Base-by-base conservation (phyloP, 2,888 invertebrate genomes). In the Pyrochroa serraticornis region DNA sequence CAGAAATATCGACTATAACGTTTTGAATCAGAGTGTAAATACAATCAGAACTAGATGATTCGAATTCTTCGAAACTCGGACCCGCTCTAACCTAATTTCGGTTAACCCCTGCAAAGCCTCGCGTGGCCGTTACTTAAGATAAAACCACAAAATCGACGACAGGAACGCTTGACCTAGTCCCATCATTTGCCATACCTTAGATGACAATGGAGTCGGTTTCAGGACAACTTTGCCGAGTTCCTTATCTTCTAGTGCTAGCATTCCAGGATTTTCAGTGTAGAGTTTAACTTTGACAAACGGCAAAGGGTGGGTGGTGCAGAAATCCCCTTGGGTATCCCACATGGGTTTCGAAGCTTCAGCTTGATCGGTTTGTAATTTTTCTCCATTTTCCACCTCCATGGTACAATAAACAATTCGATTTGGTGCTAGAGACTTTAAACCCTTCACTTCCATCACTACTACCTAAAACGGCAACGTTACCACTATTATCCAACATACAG, bases 311-410 rank as follows among this genome's bases (percentile, higher is more conserved):
- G 95, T 96, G 49, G 98, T 99, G 68, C 95, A 93, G 81, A 99
- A 99, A 81, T 99, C 99, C 50, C 97, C 99, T 84, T 98, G 98
- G 0, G 98, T 99, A 76, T 99, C 99, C 99, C 99, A 99, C 95
- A 95, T 94, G 47, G 99, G 98, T 80, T 97, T 98, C 1, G 97
- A 96, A 14, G 98, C 98, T 82, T 99, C 98, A 0, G 98, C 98
- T 82, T 98, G 98, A 82, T 98, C 99, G 1, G 99, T 99, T 82
- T 99, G 98, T 60, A 99, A 84, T 79, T 99, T 99, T 77, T 97
- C 97, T 39, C 97, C 97, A 61, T 96, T 97, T 81, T 99, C 99
- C 34, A 99, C 97, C 82, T 99, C 99, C 99, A 99, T 99, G 13
- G 98, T 99, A 81, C 99, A 99, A 82, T 99, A 99, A 46, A 99